phyloP scores from a whole-genome alignment of 2,113 vertebrate genomes.

The Eulacestoma nigropectus region DNA sequence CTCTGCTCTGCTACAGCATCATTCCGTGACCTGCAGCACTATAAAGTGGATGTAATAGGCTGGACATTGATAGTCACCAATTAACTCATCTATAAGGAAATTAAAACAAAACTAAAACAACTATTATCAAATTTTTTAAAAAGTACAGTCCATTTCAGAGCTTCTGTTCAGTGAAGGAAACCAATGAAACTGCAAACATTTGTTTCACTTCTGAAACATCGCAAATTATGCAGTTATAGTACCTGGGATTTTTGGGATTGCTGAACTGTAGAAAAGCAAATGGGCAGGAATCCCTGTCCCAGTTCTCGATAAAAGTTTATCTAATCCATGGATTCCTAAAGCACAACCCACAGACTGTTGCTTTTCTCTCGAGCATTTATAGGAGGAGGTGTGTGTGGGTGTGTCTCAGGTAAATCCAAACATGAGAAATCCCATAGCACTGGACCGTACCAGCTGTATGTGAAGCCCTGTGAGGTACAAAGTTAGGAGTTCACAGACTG shows the following conservation, averaged over 20 bases:
- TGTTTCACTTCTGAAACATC: neutral
- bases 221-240: neutral
- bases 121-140: neutral
- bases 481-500: neutral
- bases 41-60: neutral
- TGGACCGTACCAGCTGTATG: neutral
- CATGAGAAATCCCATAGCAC: neutral
- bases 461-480: neutral
- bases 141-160: neutral
- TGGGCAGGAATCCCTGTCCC: neutral
- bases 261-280: neutral
- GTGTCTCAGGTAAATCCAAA: neutral
- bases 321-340: neutral
- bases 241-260: neutral
- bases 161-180: neutral
- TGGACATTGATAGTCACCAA: neutral
- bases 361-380: neutral
- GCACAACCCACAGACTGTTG: neutral
- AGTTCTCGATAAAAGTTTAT: neutral
- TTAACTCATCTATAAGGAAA: neutral
- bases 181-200: neutral
- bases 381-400: rapidly evolving
- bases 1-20: neutral
- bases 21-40: neutral
- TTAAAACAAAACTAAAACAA: too few species aligned